A percentile compares a stretch with the other conserved stretches of the same genome.
Conservation (phyloP, 2,888 invertebrate species). For the Drosophila ezoana region DNA sequence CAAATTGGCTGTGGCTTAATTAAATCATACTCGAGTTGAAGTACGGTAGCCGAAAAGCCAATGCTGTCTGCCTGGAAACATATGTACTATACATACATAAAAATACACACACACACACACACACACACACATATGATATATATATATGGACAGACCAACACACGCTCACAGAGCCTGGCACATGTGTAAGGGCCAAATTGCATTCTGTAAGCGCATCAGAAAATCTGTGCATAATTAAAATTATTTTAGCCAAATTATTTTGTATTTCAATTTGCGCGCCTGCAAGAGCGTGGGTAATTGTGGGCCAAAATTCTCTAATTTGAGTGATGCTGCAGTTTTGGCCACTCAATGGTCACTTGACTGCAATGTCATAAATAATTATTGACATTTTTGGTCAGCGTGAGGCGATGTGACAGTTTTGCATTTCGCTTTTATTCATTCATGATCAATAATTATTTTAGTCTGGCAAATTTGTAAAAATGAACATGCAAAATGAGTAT, state of each 20-base stretch:
- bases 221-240: slow-evolving; percentile 69
- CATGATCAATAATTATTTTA: slow-evolving; percentile 52
- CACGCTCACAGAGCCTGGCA: not conserved
- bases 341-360: slow-evolving; percentile 30
- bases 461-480: slow-evolving; percentile 49
- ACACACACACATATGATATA: not conserved
- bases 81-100: not conserved
- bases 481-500: slow-evolving; percentile 34
- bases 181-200: not conserved
- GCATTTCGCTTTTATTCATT: slow-evolving; percentile 34
- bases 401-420: slow-evolving; percentile 12
- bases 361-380: slow-evolving; percentile 54
- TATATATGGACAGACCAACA: not conserved
- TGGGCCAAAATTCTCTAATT: slow-evolving; percentile 27
- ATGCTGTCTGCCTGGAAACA: not conserved
- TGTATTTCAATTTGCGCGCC: slow-evolving; percentile 40
- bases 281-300: slow-evolving; percentile 27
- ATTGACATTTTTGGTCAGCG: slow-evolving; percentile 33
- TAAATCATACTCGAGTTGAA: slow-evolving; percentile 61
- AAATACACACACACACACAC: not conserved
- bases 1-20: slow-evolving; percentile 48
- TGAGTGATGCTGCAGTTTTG: slow-evolving; percentile 38
- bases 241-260: slow-evolving; percentile 61
- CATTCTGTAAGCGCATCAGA: slow-evolving; percentile 26
- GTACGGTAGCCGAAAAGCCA: slow-evolving; percentile 40